A percentile compares a stretch with the other conserved stretches of the same genome.
Conservation (phyloP, 2,113 vertebrate species). For the Corapipo altera region DNA sequence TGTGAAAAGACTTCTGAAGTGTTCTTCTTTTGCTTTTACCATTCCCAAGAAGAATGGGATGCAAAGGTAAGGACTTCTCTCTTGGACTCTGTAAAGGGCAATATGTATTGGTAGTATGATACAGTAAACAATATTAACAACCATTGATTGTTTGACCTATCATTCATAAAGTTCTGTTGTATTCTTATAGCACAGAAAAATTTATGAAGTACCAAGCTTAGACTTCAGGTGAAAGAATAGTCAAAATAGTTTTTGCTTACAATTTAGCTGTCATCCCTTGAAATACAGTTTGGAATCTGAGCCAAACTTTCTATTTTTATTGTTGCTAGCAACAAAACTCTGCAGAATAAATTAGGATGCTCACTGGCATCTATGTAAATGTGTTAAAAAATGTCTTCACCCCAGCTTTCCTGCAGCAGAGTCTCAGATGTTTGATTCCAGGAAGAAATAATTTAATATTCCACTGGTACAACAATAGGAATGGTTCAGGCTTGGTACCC, state of each 20-base stretch:
- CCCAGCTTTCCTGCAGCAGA: background rate
- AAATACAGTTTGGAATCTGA: background rate
- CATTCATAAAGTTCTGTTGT: background rate
- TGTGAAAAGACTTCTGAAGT: background rate
- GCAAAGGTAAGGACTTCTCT: background rate
- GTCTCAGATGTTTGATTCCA: background rate
- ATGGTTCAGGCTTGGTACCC: background rate
- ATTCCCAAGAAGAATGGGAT: background rate
- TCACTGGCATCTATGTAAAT: background rate
- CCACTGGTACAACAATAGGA: background rate
- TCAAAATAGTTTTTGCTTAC: background rate
- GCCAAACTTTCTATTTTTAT: background rate
- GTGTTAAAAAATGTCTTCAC: background rate
- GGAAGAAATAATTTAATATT: background rate
- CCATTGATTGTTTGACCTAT: background rate
- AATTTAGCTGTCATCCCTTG: background rate
- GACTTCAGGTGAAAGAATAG: background rate
- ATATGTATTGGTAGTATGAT: background rate
- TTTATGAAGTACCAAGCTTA: background rate
- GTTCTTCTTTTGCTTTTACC: background rate
- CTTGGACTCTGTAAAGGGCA: background rate
- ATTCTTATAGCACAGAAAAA: background rate
- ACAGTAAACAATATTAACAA: background rate
- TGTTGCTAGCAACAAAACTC: background rate
- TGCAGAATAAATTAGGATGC: background rate